Base-by-base conservation (phyloP, 2,113 vertebrate genomes). In the Datnioides undecimradiatus region DNA sequence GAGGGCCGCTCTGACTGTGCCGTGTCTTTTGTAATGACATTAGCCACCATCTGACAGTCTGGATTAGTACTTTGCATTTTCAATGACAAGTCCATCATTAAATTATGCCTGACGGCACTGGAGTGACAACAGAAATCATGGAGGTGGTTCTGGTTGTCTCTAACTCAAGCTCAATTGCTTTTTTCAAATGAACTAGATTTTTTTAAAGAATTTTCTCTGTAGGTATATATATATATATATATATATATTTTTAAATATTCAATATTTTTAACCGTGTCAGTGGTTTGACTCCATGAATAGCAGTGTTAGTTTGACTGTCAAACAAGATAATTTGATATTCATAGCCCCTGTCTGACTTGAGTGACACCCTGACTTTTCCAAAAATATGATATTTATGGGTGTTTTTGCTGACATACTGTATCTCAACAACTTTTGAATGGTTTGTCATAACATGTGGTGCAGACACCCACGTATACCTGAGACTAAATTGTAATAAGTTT, bases 41-140 rank as follows among this genome's bases (percentile, higher is more conserved):
- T 92, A 92, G 82, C 86, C 67, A 59, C 36, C 76, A 52, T 88
- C 73, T 93, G 93, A 94, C 93, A 92, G 76, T 34, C 49, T 86
- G 71, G 80, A 93, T 94, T 94, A 92, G 88, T 72, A 73, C 82
- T 82, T 89, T 82, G 48, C n/a, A 43, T 84, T 86, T 89, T 88
- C 72, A 76, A 58, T 76, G 89, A 90, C 90, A 90, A 8, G 70
- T 87, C 69, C 59, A 36, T 88, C 85, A 86, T 92, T 92, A 90
- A 92, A 92, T 88, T 74, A 78, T 83, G 75, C 75, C 83, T 36
- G 64, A 80, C 45, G 67, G 88, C 75, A 17, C 13, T 73, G 49
- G 73, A 58, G 66, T 83, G 88, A 86, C 82, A 90, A 59, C 51
- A 75, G 51, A 67, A 63, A 84, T 82, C 79, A 85, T 8, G 33